Conservation (phyloP, 2,113 vertebrate species). For the Anseranas semipalmata region DNA sequence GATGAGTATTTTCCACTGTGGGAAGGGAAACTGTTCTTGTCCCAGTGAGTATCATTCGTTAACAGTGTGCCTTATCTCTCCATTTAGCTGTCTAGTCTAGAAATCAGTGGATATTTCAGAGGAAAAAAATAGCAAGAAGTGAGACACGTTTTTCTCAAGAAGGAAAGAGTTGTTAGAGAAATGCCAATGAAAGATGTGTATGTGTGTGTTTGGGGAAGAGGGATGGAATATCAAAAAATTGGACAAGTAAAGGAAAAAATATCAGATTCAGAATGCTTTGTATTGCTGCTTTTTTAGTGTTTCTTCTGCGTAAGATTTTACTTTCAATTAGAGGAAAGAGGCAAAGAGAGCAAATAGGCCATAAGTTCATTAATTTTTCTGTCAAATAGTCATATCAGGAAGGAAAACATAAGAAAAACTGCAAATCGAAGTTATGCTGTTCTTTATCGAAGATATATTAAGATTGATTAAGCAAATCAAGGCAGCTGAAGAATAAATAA, state of each 20-base stretch:
- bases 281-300: neutral
- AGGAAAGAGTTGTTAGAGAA: neutral
- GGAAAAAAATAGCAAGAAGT: neutral
- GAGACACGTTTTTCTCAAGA: neutral
- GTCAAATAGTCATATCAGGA: neutral
- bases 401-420: neutral
- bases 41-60: neutral
- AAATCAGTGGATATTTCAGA: neutral
- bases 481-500: neutral
- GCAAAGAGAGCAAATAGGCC: neutral
- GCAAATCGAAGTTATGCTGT: neutral
- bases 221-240: neutral
- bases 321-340: neutral
- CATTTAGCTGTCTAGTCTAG: neutral
- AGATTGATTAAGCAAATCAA: neutral
- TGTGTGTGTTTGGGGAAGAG: neutral
- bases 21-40: neutral
- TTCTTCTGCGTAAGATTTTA: neutral
- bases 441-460: neutral
- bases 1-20: neutral
- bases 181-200: neutral
- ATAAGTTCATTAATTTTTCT: neutral
- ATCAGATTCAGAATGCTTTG: neutral
- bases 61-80: neutral
- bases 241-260: neutral